Conservation (phyloP, 2,888 invertebrate genomes). For the Oscheius sp. region DNA sequence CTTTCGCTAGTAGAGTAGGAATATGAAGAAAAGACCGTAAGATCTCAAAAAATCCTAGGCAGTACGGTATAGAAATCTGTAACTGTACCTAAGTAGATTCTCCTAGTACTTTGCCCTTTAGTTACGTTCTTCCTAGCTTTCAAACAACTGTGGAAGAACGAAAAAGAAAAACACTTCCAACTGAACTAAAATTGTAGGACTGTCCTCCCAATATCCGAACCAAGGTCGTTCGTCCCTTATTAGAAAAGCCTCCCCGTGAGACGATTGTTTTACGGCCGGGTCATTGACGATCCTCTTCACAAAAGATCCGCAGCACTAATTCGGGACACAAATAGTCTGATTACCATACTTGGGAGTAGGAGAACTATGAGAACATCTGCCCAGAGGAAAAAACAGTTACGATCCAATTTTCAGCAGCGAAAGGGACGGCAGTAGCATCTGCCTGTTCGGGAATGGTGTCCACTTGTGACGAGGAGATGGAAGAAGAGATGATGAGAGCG, state of each 20-base stretch:
- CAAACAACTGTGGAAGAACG: too few relatives aligned
- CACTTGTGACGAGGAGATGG: constrained; percentile 17
- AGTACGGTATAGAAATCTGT: too few relatives aligned
- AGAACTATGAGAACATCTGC: too few relatives aligned
- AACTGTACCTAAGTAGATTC: too few relatives aligned
- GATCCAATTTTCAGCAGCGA: constrained; percentile 15
- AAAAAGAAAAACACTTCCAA: too few relatives aligned
- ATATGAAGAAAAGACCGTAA: too few relatives aligned
- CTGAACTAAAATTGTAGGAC: background rate
- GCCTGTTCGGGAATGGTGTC: constrained; percentile 22
- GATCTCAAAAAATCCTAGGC: too few relatives aligned
- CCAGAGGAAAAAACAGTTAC: background rate
- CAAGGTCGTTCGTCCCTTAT: constrained; percentile 15
- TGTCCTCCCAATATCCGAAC: background rate
- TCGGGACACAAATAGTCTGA: constrained; percentile 12
- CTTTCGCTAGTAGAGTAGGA: too few relatives aligned
- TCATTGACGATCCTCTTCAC: background rate
- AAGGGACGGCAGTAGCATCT: background rate
- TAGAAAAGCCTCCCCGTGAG: background rate
- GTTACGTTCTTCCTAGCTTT: background rate
- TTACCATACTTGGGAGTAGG: background rate
- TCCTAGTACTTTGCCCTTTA: background rate
- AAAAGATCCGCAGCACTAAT: background rate
- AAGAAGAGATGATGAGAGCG: constrained; percentile 27
- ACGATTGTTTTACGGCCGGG: constrained; percentile 27